Base-by-base conservation (phyloP, 2,113 vertebrate genomes). In the Serinus canaria region DNA sequence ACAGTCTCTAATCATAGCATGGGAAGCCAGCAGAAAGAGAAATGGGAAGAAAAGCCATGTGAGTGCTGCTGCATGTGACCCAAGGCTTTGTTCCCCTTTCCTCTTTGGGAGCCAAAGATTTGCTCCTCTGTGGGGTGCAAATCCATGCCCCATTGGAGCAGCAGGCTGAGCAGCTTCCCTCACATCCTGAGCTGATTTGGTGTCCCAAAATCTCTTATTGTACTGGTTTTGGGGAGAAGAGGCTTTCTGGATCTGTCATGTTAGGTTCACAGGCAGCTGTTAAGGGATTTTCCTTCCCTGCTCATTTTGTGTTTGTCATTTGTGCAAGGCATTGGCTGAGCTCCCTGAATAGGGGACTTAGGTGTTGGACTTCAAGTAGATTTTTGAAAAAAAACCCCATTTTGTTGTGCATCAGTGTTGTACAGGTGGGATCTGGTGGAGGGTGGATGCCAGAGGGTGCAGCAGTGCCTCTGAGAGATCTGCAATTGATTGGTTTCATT, bases 61-160 rank as follows among this genome's bases (percentile, higher is more conserved):
- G 69, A 47, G 62, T 59, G 56, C 63, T 24, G 33, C 55, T 69
- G 66, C 24, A 35, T 79, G 87, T 62, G 83, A 43, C 53, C 53
- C 84, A 49, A 68, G 6, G 1, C 39, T 31, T 49, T 44, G 43
- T 13, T 86, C 74, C 49, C 49, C 88, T 81, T 74, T 72, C 56
- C 18, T 93, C 73, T 93, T 60, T 85, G 92, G 96, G 92, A 94
- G 30, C 68, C 41, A 35, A 41, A 41, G 41, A 41, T 41, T 41
- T 41, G 41, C 41, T 14, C 41, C 41, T 41, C 41, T 13, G 41
- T 41, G 41, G 43, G 78, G 31, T 37, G 64, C 47, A 35, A 21
- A 33, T 27, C 18, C 3, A 5, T 58, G 52, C 35, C 58, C 83
- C n/a, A 28, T 67, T 76, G 74, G 47, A 62, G 56, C 60, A 80